Evolutionary conservation across 2,797 vertebrate species (phyloP).

Genomic region (Pseudochirops cupreus): DNA sequence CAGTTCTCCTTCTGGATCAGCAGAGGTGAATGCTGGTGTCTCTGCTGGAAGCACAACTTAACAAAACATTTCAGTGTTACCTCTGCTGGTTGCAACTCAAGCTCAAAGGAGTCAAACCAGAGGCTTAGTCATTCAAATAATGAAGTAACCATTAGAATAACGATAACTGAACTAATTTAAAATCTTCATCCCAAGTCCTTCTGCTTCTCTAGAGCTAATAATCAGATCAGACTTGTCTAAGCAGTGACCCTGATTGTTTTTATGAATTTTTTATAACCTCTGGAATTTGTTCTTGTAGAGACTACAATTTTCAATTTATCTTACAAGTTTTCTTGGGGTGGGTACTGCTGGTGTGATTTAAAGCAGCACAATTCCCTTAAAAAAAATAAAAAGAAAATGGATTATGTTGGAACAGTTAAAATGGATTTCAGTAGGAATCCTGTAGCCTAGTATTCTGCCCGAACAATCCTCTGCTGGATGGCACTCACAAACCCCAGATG

Average conservation of each 20-base stretch:
- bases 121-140: not conserved
- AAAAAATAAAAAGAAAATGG: slow-evolving; percentile 46
- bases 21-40: slow-evolving; percentile 28
- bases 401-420: slow-evolving; percentile 33
- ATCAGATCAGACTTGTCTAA: not conserved
- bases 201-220: not conserved
- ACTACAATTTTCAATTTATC: not conserved
- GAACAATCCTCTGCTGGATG: slow-evolving; percentile 68
- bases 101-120: slow-evolving; percentile 23
- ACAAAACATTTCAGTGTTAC: slow-evolving; percentile 5
- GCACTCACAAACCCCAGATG: slow-evolving; percentile 60
- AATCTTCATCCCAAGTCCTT: not conserved
- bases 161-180: not conserved
- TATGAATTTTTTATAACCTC: not conserved
- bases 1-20: slow-evolving; percentile 19
- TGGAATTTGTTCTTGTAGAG: slow-evolving; percentile 15
- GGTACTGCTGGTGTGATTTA: slow-evolving; percentile 55
- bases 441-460: slow-evolving; percentile 42
- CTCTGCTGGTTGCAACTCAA: slow-evolving; percentile 24
- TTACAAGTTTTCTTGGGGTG: slow-evolving; percentile 34
- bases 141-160: not conserved
- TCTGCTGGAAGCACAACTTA: slow-evolving; percentile 10
- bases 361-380: slow-evolving; percentile 22
- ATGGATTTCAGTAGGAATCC: slow-evolving; percentile 66
- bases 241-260: not conserved